Percentiles rank a stretch among this genome's conserved stretches.
Evolutionary conservation across 2,888 invertebrate genomes (phyloP).

Genomic region (Listrodromus nycthemerus): DNA sequence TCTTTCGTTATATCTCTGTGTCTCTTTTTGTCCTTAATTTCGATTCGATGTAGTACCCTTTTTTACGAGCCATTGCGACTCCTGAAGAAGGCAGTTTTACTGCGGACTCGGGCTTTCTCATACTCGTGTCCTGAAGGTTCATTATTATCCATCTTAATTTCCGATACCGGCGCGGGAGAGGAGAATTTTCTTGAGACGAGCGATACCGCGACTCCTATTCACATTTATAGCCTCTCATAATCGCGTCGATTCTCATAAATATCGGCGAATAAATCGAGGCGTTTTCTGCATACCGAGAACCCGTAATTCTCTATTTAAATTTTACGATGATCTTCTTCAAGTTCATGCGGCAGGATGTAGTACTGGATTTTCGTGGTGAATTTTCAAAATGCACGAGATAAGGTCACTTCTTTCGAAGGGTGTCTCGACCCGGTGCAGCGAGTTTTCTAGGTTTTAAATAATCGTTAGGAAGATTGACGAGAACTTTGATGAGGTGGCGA

Average conservation of each 20-base stretch:
- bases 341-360: background rate
- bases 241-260: constrained; percentile 3
- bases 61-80: constrained; percentile 28
- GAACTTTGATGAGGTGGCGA: no score
- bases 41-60: background rate
- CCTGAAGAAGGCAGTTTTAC: constrained; percentile 6
- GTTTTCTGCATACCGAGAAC: background rate
- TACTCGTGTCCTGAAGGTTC: background rate
- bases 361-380: background rate
- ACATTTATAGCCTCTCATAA: constrained; percentile 11
- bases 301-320: background rate
- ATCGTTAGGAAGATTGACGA: no score
- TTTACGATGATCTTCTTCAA: background rate
- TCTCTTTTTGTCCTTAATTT: background rate
- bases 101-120: background rate
- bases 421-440: no score
- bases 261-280: background rate
- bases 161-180: background rate
- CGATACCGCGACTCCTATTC: background rate
- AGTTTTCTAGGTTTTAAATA: no score
- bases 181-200: background rate
- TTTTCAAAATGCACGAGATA: background rate
- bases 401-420: no score
- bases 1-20: background rate
- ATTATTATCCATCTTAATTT: background rate